Evolutionary conservation across 1,140 invertebrate species (phyloP).

Genomic region (Euborellia annulipes): DNA sequence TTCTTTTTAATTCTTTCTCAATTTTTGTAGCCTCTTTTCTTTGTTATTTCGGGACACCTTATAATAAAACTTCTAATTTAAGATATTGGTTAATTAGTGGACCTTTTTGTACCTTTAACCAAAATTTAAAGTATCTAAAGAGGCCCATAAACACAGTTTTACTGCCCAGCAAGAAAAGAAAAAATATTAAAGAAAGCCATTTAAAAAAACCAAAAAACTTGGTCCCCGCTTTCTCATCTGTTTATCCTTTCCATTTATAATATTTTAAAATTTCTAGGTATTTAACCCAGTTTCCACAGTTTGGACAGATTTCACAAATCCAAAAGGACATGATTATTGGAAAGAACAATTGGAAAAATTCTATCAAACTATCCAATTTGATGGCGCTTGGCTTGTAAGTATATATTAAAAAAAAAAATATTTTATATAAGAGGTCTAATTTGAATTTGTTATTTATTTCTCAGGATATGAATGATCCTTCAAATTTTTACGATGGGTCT

Average conservation of each 20-base stretch:
- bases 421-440: conserved; percentile 10
- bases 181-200: background rate
- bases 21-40: no score
- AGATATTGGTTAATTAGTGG: no score
- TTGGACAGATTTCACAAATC: conserved; percentile 77
- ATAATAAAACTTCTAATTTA: no score
- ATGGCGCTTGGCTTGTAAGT: conserved; percentile 70
- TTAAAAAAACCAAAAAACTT: background rate
- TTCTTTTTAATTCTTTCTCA: no score
- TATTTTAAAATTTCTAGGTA: conserved; percentile 44
- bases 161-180: no score
- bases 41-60: no score
- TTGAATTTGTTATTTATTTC: conserved; percentile 14
- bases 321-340: conserved; percentile 58
- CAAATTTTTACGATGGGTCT: conserved; percentile 58
- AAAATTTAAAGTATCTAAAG: no score
- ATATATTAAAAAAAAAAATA: conserved; percentile 7
- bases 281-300: conserved; percentile 61
- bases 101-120: no score
- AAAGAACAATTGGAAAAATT: conserved; percentile 47
- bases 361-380: conserved; percentile 48
- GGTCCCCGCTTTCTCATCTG: no score
- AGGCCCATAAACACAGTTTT: no score
- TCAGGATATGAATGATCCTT: conserved; percentile 76
- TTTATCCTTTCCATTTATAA: conserved; percentile 1